Percentiles rank a stretch among this genome's conserved stretches.
Conservation (phyloP, 2,797 vertebrate genomes). For the Acrocephalus scirpaceus region DNA sequence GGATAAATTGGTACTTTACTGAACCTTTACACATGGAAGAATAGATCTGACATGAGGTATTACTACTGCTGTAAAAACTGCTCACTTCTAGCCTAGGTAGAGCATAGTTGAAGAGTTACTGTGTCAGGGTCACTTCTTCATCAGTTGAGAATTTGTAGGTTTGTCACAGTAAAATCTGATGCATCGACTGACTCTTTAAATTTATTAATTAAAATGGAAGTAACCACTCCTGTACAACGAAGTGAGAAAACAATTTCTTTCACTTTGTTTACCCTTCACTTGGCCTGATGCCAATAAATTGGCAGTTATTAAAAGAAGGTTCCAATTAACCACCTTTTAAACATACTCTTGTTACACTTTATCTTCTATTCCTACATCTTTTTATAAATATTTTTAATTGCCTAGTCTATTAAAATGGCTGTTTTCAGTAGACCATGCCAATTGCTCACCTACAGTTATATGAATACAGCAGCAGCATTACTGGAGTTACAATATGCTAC, state of each 20-base stretch:
- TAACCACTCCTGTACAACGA: not conserved
- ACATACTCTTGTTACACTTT: not conserved
- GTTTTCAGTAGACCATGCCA: not conserved
- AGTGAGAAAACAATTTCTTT: not conserved
- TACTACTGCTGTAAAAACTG: not conserved
- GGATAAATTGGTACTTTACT: not conserved
- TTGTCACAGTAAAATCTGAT: not conserved
- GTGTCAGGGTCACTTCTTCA: not conserved
- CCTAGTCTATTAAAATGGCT: not conserved
- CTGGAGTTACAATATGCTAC: not conserved
- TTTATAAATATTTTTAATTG: not conserved
- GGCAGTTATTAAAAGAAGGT: not conserved
- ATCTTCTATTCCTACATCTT: not conserved
- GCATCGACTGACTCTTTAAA: not conserved
- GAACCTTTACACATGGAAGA: not conserved
- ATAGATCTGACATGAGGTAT: not conserved
- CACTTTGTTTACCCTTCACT: not conserved
- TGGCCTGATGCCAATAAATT: not conserved
- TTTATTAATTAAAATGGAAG: not conserved
- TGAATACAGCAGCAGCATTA: not conserved
- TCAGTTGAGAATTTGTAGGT: not conserved
- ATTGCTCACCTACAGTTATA: not conserved
- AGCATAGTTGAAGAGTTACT: not conserved
- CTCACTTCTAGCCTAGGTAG: not conserved
- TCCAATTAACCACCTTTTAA: not conserved